Conservation (phyloP, 2,797 vertebrate species). For the Manis crassicaudata region DNA sequence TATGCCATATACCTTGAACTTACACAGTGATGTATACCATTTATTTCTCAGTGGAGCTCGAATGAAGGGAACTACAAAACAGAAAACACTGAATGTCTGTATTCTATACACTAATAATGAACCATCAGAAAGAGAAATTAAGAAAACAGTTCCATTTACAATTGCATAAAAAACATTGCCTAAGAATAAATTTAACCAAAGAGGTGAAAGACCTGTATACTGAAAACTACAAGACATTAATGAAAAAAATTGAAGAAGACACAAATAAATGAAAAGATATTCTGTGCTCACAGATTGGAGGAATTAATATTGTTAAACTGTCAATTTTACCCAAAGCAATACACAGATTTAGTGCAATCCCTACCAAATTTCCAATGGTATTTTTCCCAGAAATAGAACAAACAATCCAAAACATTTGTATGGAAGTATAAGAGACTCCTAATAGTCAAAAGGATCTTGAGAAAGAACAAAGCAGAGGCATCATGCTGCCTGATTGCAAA, state of each 20-base stretch:
- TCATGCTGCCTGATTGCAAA: background rate
- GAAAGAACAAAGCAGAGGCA: background rate
- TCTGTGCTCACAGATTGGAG: too few species aligned
- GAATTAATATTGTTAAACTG: too few species aligned
- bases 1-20: background rate
- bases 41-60: background rate
- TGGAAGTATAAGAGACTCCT: background rate
- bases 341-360: too few species aligned
- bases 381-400: background rate
- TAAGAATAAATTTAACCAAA: too few species aligned
- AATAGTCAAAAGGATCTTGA: background rate
- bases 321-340: too few species aligned
- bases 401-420: background rate
- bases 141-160: too few species aligned
- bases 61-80: background rate
- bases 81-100: background rate
- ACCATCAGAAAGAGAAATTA: background rate
- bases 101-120: background rate
- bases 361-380: background rate
- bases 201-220: too few species aligned
- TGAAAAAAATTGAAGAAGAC: too few species aligned
- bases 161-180: too few species aligned
- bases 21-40: too few species aligned
- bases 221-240: too few species aligned
- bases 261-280: too few species aligned